These are phyloP conservation scores for Acleris literana DNA, from an alignment of 2,888 invertebrate species.

Conservation along the genomic window DNA sequence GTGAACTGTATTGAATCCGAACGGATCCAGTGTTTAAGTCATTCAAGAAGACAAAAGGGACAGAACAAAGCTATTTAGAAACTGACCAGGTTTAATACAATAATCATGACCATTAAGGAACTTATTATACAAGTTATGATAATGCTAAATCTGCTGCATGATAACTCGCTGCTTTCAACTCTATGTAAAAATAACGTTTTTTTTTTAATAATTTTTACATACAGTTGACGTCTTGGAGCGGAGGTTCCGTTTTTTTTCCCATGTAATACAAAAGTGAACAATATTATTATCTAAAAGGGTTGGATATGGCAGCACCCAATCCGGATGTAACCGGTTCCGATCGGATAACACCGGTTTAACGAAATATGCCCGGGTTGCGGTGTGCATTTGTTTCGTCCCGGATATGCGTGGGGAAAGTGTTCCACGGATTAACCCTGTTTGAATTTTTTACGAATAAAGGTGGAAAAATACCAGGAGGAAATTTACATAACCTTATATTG, in stretches of 20 bases:
- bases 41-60: no score
- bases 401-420: not conserved
- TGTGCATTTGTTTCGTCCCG: constrained; percentile 5
- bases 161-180: no score
- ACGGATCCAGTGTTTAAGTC: no score
- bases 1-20: no score
- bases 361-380: constrained; percentile 11
- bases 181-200: no score
- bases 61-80: no score
- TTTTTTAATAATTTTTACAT: no score
- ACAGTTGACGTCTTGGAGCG: no score
- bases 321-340: constrained; percentile 7
- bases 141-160: no score
- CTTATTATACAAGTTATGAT: no score
- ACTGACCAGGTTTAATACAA: no score
- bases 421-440: not conserved
- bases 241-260: not conserved
- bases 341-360: constrained; percentile 11
- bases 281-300: not conserved
- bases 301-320: not conserved
- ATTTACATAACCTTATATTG: not conserved
- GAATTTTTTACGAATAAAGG: not conserved
- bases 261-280: not conserved
- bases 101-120: no score
- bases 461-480: not conserved